Evolutionary conservation across 2,113 vertebrate species (phyloP).

Genomic region (Crotophaga sulcirostris): DNA sequence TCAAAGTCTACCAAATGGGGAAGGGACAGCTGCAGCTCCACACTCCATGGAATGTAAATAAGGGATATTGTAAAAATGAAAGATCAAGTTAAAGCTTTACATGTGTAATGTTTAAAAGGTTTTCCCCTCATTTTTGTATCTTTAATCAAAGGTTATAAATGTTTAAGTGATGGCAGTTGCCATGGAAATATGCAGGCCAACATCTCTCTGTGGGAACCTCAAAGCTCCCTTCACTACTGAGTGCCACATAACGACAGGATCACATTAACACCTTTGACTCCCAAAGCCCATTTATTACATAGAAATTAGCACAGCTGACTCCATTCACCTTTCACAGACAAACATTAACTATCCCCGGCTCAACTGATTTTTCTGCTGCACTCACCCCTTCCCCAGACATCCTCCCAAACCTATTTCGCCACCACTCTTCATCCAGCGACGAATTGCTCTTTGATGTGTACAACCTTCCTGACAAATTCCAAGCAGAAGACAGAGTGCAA

Average conservation of each 20-base stretch:
- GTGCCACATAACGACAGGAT: background rate
- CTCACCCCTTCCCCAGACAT: fast-evolving
- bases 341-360: background rate
- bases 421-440: background rate
- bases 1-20: background rate
- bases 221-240: background rate
- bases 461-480: background rate
- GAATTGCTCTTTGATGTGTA: background rate
- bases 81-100: background rate
- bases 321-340: background rate
- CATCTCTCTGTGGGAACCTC: constrained; percentile 20
- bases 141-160: constrained; percentile 41
- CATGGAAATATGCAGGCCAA: constrained; percentile 22
- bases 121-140: background rate
- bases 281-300: background rate
- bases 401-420: background rate
- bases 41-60: background rate
- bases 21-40: background rate
- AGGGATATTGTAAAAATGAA: background rate
- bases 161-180: constrained; percentile 18
- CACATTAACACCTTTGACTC: constrained; percentile 39
- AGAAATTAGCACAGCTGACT: constrained; percentile 11
- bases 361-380: background rate
- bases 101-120: background rate
- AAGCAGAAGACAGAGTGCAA: background rate